Conservation (phyloP, 2,113 vertebrate species). For the Clupea harengus region DNA sequence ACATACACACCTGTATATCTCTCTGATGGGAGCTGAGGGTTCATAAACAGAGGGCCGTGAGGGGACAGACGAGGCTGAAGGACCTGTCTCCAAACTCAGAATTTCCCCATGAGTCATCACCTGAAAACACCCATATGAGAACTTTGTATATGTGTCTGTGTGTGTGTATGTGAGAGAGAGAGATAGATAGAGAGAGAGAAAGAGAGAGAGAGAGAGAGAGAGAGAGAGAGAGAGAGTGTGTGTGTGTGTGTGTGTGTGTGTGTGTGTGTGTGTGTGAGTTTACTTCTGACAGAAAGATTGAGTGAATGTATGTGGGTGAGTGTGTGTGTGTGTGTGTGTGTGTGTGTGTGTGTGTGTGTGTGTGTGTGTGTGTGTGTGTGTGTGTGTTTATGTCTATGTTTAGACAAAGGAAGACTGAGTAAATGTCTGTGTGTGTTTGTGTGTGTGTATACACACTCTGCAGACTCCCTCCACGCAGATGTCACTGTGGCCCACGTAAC, state of each 20-base stretch:
- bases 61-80: constrained; percentile 30
- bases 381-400: constrained; percentile 6
- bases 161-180: not conserved
- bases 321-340: constrained; percentile 10
- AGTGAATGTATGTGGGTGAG: no score
- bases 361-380: constrained; percentile 1
- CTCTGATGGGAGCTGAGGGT: constrained; percentile 26
- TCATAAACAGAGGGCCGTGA: constrained; percentile 19
- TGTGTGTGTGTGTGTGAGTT: not conserved
- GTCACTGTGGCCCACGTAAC: constrained; percentile 79
- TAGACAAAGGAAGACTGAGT: not conserved
- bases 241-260: no score
- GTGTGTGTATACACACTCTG: constrained; percentile 65
- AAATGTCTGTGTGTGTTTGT: constrained; percentile 14
- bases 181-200: no score
- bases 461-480: constrained; percentile 87
- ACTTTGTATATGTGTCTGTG: not conserved
- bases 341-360: not conserved
- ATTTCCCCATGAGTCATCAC: constrained; percentile 50
- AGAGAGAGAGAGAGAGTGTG: no score
- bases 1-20: constrained; percentile 32
- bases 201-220: not conserved
- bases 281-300: no score
- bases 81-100: constrained; percentile 51
- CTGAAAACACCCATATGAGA: constrained; percentile 35